Evolutionary conservation across 2,888 invertebrate genomes (phyloP), one percentile per base, ranked within the genome.

Genomic region (Creontiades dilutus): DNA sequence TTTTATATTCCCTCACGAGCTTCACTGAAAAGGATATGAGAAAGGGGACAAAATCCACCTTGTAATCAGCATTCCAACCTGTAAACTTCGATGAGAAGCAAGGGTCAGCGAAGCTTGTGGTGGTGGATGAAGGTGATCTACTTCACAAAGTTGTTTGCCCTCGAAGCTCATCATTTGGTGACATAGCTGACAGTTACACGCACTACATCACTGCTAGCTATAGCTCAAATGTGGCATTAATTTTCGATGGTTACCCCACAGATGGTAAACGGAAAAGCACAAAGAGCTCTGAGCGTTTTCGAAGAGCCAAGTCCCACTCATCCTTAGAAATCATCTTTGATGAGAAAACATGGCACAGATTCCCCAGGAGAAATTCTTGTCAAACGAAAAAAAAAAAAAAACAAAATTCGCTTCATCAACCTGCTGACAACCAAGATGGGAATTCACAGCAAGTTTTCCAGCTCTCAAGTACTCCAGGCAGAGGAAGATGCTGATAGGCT

Each of bases 401-500:
- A 85, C 85, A 85, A 85, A 57, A 27, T 55, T 48, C 57, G 85
- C 28, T 85, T 27, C 27, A 85, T 85, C 57, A 47, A 85, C 85
- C 28, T 85, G 85, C 57, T 85, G 57, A 85, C 28, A 57, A 27
- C 28, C 14, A 28, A 85, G 14, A 48, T 85, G 85, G 57, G 28
- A 19, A 85, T 1, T 55, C 28, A 57, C 57, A 57, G 55, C 52
- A 85, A n/a, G n/a, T n/a, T n/a, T n/a, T n/a, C n/a, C n/a, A n/a
- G n/a, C n/a, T n/a, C 55, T 11, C 57, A 46, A 57, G 85, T 55
- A 57, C 52, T 55, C 27, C 85, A 85, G 85, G 85, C 85, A 55
- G 85, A 55, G 28, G 85, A 85, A 84, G 84, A 84, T 52, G 84
- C 55, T 84, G 84, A 84, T 52, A 84, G 84, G 55, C 46, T 84